These are phyloP conservation scores for Leptinotarsa peninsularis DNA, from an alignment of 2,888 invertebrate species.

Conservation along the genomic window DNA sequence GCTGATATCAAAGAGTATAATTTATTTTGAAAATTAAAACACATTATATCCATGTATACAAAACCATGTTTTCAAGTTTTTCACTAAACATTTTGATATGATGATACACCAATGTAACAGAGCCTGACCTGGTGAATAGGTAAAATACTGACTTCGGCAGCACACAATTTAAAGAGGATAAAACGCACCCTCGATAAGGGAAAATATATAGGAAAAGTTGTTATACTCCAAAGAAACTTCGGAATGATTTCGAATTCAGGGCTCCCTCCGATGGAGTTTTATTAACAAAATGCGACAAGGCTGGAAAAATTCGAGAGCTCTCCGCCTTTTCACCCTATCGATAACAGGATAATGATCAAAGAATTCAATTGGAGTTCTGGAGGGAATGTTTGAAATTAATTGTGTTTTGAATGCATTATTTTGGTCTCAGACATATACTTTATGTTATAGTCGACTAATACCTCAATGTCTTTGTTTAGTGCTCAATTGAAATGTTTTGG, in stretches of 20 bases:
- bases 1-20: too few relatives aligned
- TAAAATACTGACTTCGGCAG: constrained; percentile 8
- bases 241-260: constrained; percentile 33
- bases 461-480: too few relatives aligned
- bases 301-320: constrained; percentile 26
- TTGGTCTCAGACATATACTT: too few relatives aligned
- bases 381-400: constrained; percentile 11
- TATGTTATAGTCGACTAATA: too few relatives aligned
- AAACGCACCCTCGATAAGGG: constrained; percentile 29
- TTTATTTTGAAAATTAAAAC: too few relatives aligned
- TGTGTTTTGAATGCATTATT: background rate
- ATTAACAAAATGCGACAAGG: constrained; percentile 33
- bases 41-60: too few relatives aligned
- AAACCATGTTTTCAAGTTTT: too few relatives aligned
- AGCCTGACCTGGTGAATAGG: background rate
- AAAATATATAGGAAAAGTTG: constrained; percentile 37
- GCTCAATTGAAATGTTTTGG: too few relatives aligned
- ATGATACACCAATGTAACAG: too few relatives aligned
- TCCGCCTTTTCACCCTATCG: constrained; percentile 23
- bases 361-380: constrained; percentile 25
- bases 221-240: constrained; percentile 36
- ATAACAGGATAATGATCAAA: constrained; percentile 29
- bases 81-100: too few relatives aligned
- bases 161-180: constrained; percentile 20
- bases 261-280: constrained; percentile 31